A percentile compares a stretch with the other conserved stretches of the same genome.
Evolutionary conservation across 2,888 invertebrate species (phyloP).

Genomic region (Apamea anceps): DNA sequence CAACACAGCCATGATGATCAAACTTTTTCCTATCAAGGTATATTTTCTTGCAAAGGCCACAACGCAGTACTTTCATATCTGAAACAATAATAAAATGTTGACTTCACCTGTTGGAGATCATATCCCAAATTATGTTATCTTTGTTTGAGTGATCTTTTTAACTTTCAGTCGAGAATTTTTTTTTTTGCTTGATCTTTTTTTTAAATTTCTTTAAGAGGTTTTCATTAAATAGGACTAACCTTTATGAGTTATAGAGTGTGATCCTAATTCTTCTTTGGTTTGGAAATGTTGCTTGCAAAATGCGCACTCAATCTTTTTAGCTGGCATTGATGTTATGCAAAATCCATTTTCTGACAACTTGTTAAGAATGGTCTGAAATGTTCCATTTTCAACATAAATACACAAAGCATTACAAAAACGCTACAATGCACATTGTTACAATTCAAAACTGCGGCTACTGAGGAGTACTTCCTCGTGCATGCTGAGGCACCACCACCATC

Average conservation of each 20-base stretch:
- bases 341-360: constrained; percentile 84
- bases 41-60: constrained; percentile 82
- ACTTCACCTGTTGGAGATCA: neutral
- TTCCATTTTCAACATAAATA: constrained; percentile 19
- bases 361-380: constrained; percentile 79
- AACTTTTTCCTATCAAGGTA: constrained; percentile 79
- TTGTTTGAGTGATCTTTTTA: neutral
- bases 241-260: constrained; percentile 80
- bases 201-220: neutral
- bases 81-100: constrained; percentile 65
- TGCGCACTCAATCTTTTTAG: constrained; percentile 76
- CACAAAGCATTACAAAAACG: constrained; percentile 11
- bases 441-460: neutral
- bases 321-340: constrained; percentile 75
- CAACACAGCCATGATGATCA: constrained; percentile 76
- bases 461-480: neutral
- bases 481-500: neutral
- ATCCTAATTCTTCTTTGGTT: constrained; percentile 80
- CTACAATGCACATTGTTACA: neutral
- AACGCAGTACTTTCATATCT: constrained; percentile 80
- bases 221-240: constrained; percentile 69
- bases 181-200: neutral
- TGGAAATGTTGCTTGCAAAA: constrained; percentile 80
- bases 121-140: neutral
- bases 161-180: neutral